Evolutionary conservation across 2,113 vertebrate genomes (phyloP).

Genomic region (Eleginops maclovinus): DNA sequence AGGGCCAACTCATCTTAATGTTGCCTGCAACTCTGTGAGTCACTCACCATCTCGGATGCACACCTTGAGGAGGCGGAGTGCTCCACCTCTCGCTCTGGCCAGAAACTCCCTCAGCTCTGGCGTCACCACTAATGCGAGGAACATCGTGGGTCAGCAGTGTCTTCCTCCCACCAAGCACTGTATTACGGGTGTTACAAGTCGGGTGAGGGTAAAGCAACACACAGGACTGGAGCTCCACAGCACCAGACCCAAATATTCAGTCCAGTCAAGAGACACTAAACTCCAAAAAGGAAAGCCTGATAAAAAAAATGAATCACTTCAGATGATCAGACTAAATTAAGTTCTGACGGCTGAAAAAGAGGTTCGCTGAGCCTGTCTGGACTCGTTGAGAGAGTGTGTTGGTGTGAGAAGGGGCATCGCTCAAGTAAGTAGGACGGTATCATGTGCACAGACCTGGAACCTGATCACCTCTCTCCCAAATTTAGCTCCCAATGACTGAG

Average conservation of each 20-base stretch:
- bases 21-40: not conserved
- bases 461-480: slow-evolving; percentile 85
- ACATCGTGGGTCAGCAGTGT: slow-evolving; percentile 86
- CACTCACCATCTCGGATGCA: slow-evolving; percentile 97
- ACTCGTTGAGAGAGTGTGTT: slow-evolving; percentile 49
- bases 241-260: slow-evolving; percentile 34
- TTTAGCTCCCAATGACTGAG: slow-evolving; percentile 84
- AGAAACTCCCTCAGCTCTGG: slow-evolving; percentile 95
- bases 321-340: not conserved
- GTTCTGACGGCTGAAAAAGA: slow-evolving; percentile 32
- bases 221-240: slow-evolving; percentile 11
- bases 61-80: slow-evolving; percentile 94
- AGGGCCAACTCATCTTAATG: not conserved
- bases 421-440: slow-evolving; percentile 81
- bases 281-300: not conserved
- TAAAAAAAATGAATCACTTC: not conserved
- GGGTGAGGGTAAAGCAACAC: not conserved
- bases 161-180: slow-evolving; percentile 53
- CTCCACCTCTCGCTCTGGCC: slow-evolving; percentile 92
- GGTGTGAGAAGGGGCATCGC: slow-evolving; percentile 68
- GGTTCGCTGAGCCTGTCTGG: slow-evolving; percentile 47
- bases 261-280: slow-evolving; percentile 9
- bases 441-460: slow-evolving; percentile 85
- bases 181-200: slow-evolving; percentile 15
- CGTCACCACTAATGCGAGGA: slow-evolving; percentile 94